A percentile compares a stretch with the other conserved stretches of the same genome.
Conservation (phyloP, 2,797 vertebrate species). For the Amazona finschi region DNA sequence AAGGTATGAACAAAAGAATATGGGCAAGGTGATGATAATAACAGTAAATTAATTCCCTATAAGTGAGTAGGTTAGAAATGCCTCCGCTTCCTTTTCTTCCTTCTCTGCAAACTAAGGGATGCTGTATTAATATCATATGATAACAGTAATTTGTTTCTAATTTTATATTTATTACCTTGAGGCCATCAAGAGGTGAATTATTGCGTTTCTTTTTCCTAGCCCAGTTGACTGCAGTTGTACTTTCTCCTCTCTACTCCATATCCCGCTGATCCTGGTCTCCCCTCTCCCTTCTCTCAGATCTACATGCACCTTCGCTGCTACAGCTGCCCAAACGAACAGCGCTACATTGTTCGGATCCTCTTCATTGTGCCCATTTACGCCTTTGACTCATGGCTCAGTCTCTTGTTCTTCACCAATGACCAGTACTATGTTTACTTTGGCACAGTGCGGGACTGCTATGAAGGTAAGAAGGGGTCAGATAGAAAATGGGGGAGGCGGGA, state of each 20-base stretch:
- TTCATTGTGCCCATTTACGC: constrained; percentile 99
- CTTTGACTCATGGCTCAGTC: constrained; percentile 98
- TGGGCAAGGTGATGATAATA: neutral
- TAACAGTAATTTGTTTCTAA: neutral
- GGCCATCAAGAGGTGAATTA: neutral
- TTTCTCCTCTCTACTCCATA: neutral
- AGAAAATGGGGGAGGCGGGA: neutral
- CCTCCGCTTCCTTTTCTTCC: neutral
- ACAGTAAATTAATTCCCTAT: neutral
- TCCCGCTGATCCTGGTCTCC: neutral
- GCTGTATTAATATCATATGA: neutral
- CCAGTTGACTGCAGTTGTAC: neutral
- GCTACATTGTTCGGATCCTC: constrained; percentile 96
- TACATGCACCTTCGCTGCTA: constrained; percentile 98
- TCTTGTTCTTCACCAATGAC: constrained; percentile 98
- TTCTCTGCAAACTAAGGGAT: neutral
- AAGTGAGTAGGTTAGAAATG: neutral
- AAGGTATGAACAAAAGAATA: neutral
- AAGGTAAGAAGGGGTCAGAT: constrained; percentile 79
- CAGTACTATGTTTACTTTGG: constrained; percentile 98
- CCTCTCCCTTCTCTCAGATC: constrained; percentile 77
- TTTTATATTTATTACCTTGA: neutral
- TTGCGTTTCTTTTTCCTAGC: neutral
- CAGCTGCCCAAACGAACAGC: constrained; percentile 92
- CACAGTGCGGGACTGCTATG: constrained; percentile 95